Conservation (phyloP, 2,797 vertebrate species). For the Siniperca scherzeri region DNA sequence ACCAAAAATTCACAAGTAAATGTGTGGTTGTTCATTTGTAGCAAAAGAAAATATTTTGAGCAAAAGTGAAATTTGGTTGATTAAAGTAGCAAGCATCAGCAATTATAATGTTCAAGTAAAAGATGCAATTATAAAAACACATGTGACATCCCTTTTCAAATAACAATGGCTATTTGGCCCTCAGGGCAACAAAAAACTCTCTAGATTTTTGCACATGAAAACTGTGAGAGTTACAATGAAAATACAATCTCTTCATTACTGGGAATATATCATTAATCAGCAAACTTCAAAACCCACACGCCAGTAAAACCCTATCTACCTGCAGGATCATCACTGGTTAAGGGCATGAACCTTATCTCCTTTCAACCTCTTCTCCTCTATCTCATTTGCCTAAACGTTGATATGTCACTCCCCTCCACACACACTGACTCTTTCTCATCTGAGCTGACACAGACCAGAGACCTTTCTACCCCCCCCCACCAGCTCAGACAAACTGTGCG, state of each 20-base stretch:
- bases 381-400: constrained; percentile 73
- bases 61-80: not conserved
- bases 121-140: not conserved
- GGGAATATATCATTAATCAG: constrained; percentile 3
- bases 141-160: not conserved
- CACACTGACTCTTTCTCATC: constrained; percentile 65
- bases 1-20: not conserved
- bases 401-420: constrained; percentile 60
- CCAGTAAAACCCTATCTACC: constrained; percentile 25
- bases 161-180: not conserved
- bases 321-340: constrained; percentile 47
- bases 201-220: not conserved
- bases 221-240: not conserved
- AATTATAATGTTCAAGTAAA: not conserved
- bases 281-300: constrained; percentile 12
- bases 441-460: constrained; percentile 73
- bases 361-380: constrained; percentile 45
- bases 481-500: constrained; percentile 77
- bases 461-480: constrained; percentile 49
- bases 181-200: not conserved
- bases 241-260: not conserved
- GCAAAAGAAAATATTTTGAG: not conserved
- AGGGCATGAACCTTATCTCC: constrained; percentile 49
- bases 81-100: not conserved
- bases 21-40: not conserved